phyloP scores from a whole-genome alignment of 2,888 invertebrate species.

The Selenia dentaria region DNA sequence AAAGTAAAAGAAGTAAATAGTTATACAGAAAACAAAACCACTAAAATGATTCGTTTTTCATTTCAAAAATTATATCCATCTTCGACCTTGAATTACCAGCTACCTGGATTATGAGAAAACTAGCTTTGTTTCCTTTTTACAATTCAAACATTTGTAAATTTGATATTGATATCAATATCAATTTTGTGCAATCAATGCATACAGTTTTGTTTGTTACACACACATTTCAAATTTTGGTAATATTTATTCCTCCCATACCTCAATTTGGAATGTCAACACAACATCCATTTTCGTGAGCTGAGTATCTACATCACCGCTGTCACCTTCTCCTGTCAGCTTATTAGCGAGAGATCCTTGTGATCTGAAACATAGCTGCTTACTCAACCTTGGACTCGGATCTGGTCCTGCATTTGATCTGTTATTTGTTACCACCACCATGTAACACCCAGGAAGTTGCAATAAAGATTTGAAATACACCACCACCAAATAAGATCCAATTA shows the following conservation, averaged over 20 bases:
- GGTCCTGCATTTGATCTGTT: conserved; percentile 79
- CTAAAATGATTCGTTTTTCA: too few relatives aligned
- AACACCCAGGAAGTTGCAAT: background rate
- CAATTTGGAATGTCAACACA: conserved; percentile 97
- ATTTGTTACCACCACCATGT: conserved; percentile 56
- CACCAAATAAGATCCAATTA: background rate
- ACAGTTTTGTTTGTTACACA: too few relatives aligned
- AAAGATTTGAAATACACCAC: background rate
- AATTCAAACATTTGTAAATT: too few relatives aligned
- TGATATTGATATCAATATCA: too few relatives aligned
- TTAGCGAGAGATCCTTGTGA: conserved; percentile 95
- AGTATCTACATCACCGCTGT: conserved; percentile 97
- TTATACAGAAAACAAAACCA: too few relatives aligned
- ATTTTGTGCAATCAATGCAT: too few relatives aligned
- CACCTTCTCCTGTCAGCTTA: conserved; percentile 97
- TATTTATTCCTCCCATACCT: conserved; percentile 86
- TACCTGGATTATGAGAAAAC: too few relatives aligned
- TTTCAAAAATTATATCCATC: too few relatives aligned
- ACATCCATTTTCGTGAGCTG: conserved; percentile 99
- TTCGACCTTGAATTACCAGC: background rate
- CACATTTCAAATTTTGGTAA: too few relatives aligned
- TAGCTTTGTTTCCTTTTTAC: too few relatives aligned
- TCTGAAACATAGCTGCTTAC: conserved; percentile 88
- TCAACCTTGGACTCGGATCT: conserved; percentile 84
- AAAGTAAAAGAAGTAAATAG: too few relatives aligned